Evolutionary conservation across 2,888 invertebrate species (phyloP), one percentile per base, ranked within the genome.

Genomic region (Myopa tessellatipennis): DNA sequence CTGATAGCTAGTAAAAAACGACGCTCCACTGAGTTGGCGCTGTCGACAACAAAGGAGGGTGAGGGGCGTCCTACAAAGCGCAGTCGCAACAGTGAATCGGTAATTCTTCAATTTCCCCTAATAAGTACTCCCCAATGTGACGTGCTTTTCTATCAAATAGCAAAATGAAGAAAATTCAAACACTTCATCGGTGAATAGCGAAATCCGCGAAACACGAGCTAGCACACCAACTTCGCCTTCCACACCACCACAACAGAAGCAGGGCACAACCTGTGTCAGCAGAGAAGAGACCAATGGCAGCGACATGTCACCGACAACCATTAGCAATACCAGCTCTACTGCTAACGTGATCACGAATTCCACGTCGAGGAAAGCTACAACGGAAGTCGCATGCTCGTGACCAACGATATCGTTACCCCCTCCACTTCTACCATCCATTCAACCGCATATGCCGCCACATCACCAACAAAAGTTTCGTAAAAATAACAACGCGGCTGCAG

Each of bases 331-430:
- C 65, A 78, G 76, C 50, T 72, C 77, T 58, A 76, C 18, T 38
- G 71, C 78, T n/a, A 68, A 8, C 65, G 80, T 60, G 81, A 82
- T 72, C 78, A 82, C 76, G 76, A 76, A 69, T 77, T 74, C 80
- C 79, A 67, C 81, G 81, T 63, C 78, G 79, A 82, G 70, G 78
- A 80, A 70, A 52, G 26, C 82, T 80, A 71, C 78, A 80, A 80
- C 89, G 71, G 89, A 89, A 82, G 88, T 89, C 63, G 88, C 88
- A 70, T 89, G 89, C 78, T 89, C 89, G 89, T 89, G 89, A 89
- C 89, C 79, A 76, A 76, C 60, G 78, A 71, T 75, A 61, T 5
- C 81, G 52, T 61, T 80, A 79, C 76, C 80, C 60, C 79, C 81
- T 74, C 71, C 80, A 79, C 79, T 72, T 12, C 38, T 40, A 60